A percentile compares a stretch with the other conserved stretches of the same genome.
Conservation (phyloP, 1,140 invertebrate genomes). For the Ephestia elutella region DNA sequence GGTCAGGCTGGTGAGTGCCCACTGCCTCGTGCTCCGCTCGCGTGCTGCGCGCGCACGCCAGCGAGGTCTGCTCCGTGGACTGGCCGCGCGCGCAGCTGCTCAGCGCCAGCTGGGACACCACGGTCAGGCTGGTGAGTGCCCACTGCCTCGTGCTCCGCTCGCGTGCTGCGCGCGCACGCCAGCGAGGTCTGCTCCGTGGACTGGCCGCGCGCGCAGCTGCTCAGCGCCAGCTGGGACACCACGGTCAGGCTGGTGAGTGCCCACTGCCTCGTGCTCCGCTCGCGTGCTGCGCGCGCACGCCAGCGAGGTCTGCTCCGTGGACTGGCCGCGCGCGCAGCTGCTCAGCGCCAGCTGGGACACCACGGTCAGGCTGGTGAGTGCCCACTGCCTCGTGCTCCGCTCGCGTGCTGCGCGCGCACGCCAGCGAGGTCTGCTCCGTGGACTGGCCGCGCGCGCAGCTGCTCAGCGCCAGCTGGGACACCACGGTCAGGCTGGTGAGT, state of each 20-base stretch:
- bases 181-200: constrained; percentile 85
- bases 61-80: constrained; percentile 85
- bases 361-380: constrained; percentile 80
- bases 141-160: constrained; percentile 51
- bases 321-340: constrained; percentile 83
- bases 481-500: constrained; percentile 81
- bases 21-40: constrained; percentile 55
- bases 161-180: constrained; percentile 75
- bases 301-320: constrained; percentile 84
- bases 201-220: constrained; percentile 81
- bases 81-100: constrained; percentile 83
- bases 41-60: constrained; percentile 75
- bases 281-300: constrained; percentile 75
- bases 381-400: constrained; percentile 45
- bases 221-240: constrained; percentile 87
- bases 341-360: constrained; percentile 87
- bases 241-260: constrained; percentile 80
- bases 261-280: constrained; percentile 52
- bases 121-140: constrained; percentile 80
- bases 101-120: constrained; percentile 86
- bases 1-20: constrained; percentile 79
- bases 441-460: constrained; percentile 84
- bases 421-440: constrained; percentile 83
- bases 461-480: constrained; percentile 87
- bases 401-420: constrained; percentile 75